phyloP scores from a whole-genome alignment of 2,113 vertebrate genomes.

The Ptilonorhynchus violaceus region DNA sequence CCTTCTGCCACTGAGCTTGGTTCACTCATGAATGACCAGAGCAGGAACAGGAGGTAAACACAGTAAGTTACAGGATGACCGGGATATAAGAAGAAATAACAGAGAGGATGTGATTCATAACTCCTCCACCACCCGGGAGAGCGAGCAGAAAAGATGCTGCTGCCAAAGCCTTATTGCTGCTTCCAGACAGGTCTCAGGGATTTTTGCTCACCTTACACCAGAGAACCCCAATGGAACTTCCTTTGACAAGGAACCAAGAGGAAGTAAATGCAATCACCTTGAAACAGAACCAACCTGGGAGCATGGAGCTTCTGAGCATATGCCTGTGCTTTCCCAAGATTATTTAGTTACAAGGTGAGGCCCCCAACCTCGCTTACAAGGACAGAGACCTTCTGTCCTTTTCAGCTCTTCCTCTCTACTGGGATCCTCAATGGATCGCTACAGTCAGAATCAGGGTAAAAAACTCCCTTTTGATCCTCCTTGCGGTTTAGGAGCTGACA shows the following conservation, averaged over 20 bases:
- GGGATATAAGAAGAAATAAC: neutral
- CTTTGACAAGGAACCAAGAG: neutral
- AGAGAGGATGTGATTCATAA: neutral
- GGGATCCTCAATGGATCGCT: neutral
- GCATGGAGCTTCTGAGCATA: neutral
- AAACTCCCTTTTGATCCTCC: neutral
- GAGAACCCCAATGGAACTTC: neutral
- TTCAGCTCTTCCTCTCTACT: neutral
- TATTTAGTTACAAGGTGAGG: neutral
- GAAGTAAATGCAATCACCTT: neutral
- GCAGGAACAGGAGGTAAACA: neutral
- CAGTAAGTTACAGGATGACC: neutral
- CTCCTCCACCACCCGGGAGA: neutral
- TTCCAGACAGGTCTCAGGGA: neutral
- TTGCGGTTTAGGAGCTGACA: neutral
- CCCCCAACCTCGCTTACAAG: neutral
- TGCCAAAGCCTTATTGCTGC: neutral
- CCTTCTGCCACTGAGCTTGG: neutral
- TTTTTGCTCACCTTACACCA: neutral
- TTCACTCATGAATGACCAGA: neutral
- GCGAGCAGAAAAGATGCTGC: neutral
- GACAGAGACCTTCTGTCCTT: neutral
- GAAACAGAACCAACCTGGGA: neutral
- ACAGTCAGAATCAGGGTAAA: neutral
- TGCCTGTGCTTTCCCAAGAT: neutral